Percentiles rank a stretch among this genome's conserved stretches.
Evolutionary conservation across 2,113 vertebrate species (phyloP).

Genomic region (Grammomys dolichurus): DNA sequence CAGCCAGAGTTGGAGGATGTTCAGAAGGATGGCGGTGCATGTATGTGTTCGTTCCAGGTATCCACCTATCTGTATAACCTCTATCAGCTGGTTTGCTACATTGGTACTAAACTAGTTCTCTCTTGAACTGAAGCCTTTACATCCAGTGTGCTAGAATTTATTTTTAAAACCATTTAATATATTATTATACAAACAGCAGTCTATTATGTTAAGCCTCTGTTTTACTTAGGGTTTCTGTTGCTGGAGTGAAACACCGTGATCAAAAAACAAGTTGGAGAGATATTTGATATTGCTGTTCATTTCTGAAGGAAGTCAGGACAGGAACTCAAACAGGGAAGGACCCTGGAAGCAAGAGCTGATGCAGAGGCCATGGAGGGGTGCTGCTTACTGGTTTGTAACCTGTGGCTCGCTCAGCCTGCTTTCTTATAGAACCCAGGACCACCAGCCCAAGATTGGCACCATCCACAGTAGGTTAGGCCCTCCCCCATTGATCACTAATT

Average conservation of each 20-base stretch:
- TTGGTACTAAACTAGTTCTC: not conserved
- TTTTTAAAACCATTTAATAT: not conserved
- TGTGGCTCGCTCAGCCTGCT: not conserved
- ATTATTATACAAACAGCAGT: not conserved
- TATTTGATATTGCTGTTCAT: not conserved
- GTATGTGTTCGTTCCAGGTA: rapidly evolving
- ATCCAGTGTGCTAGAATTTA: constrained; percentile 12
- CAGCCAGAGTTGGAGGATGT: not conserved
- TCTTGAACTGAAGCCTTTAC: not conserved
- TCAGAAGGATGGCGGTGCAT: not conserved
- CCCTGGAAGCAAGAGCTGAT: too few species aligned
- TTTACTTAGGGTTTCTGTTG: not conserved
- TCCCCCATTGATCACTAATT: not conserved
- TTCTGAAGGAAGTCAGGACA: not conserved
- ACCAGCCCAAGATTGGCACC: not conserved
- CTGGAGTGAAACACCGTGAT: not conserved
- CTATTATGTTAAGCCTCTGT: not conserved
- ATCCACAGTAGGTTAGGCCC: not conserved
- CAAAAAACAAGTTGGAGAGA: not conserved
- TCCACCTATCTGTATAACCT: not conserved
- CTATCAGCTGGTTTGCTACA: too few species aligned
- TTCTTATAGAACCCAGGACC: not conserved
- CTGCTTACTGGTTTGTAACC: not conserved
- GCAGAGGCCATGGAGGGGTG: too few species aligned
- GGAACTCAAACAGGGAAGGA: not conserved